phyloP scores from a whole-genome alignment of 2,888 invertebrate species.

The Periphyllus acericola region DNA sequence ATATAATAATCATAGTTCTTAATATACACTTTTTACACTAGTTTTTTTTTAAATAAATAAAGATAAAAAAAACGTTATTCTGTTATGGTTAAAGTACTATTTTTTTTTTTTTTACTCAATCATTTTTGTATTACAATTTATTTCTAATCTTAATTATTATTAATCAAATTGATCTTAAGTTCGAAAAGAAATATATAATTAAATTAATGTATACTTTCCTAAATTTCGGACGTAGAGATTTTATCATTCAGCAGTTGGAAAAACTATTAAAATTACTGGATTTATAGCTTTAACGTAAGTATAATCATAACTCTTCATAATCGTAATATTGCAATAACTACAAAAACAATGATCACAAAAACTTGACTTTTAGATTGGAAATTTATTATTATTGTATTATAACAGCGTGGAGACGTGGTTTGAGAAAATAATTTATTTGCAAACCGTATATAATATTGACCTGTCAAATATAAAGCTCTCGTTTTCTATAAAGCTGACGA shows the following conservation, averaged over 20 bases:
- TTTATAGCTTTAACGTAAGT: background rate
- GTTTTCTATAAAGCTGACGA: background rate
- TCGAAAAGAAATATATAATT: too few species aligned
- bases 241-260: background rate
- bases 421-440: background rate
- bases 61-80: too few species aligned
- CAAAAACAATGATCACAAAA: background rate
- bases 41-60: too few species aligned
- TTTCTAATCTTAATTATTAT: too few species aligned
- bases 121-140: too few species aligned
- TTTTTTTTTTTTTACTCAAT: too few species aligned
- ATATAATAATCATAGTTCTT: too few species aligned
- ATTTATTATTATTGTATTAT: background rate
- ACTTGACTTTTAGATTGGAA: background rate
- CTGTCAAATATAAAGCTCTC: background rate
- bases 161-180: too few species aligned
- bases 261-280: background rate
- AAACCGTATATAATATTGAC: background rate
- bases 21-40: too few species aligned
- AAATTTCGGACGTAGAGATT: too few species aligned
- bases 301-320: background rate
- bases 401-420: background rate
- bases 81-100: too few species aligned
- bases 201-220: too few species aligned
- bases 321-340: background rate